A percentile compares a stretch with the other conserved stretches of the same genome.
Conservation (phyloP, 1,140 invertebrate species). For the Asobara japonica region DNA sequence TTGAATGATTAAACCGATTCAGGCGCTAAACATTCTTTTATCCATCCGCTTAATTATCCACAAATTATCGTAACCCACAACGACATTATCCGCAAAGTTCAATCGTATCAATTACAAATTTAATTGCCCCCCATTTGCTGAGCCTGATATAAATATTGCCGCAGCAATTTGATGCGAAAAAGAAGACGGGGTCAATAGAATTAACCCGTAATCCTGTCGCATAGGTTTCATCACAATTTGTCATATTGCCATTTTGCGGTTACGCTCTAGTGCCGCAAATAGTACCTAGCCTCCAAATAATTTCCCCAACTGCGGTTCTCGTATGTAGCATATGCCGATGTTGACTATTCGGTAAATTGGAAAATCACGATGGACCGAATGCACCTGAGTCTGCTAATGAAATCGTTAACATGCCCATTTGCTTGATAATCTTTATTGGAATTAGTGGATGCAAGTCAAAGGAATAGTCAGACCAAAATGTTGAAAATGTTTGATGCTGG, state of each 20-base stretch:
- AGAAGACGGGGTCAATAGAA: neutral
- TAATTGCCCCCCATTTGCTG: neutral
- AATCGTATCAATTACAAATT: neutral
- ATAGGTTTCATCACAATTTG: neutral
- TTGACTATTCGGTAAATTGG: constrained; percentile 26
- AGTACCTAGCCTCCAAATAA: constrained; percentile 3
- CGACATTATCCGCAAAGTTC: neutral
- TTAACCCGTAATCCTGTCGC: neutral
- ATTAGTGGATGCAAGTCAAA: neutral
- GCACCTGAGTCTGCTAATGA: constrained; percentile 11
- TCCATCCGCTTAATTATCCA: no score
- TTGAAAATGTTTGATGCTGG: no score
- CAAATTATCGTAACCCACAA: no score
- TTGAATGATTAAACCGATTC: no score
- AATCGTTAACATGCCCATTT: neutral
- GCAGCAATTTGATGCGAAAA: neutral
- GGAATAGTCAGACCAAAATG: no score
- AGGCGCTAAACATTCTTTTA: no score
- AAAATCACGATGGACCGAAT: constrained; percentile 10
- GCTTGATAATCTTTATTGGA: neutral
- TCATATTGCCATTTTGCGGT: constrained; percentile 17
- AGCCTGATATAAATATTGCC: neutral
- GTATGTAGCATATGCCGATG: constrained; percentile 4
- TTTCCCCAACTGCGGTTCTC: neutral
- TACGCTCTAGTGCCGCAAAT: neutral